phyloP scores from a whole-genome alignment of 2,797 vertebrate genomes.

The Cynodonichthys magdalenae region DNA sequence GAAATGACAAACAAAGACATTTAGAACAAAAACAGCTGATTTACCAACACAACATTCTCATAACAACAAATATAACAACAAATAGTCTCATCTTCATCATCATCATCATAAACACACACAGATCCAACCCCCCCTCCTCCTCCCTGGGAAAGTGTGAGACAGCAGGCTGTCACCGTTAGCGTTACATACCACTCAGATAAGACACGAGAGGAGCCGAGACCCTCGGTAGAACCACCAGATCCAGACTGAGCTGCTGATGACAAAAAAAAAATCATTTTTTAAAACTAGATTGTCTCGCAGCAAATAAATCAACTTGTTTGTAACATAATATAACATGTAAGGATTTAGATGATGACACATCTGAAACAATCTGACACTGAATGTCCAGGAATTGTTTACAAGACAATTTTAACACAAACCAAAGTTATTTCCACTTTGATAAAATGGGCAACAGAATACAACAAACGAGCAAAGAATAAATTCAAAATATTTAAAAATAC shows the following conservation, averaged over 20 bases:
- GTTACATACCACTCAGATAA: constrained; percentile 72
- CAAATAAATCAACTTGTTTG: too few relatives aligned
- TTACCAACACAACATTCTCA: constrained; percentile 13
- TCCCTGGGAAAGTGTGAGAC: constrained; percentile 71
- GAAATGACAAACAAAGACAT: background rate
- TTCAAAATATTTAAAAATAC: too few relatives aligned
- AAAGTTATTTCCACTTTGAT: too few relatives aligned
- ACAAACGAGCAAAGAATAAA: too few relatives aligned
- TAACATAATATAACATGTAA: too few relatives aligned
- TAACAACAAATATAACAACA: constrained; percentile 21
- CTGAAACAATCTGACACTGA: too few relatives aligned
- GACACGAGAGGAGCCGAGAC: constrained; percentile 56
- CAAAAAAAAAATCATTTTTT: too few relatives aligned
- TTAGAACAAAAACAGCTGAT: constrained; percentile 7
- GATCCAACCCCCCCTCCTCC: constrained; percentile 34
- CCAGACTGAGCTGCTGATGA: constrained; percentile 16
- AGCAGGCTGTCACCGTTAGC: constrained; percentile 61
- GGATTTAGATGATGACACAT: too few relatives aligned
- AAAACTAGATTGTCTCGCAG: too few relatives aligned
- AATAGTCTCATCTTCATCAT: constrained; percentile 32
- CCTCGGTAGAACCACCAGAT: constrained; percentile 35
- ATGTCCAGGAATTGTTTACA: too few relatives aligned
- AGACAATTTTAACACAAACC: too few relatives aligned
- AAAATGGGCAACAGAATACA: too few relatives aligned
- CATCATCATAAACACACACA: constrained; percentile 4